Percentiles rank a stretch among this genome's conserved stretches.
phyloP scores from a whole-genome alignment of 2,888 invertebrate genomes.

The Caenorhabditis doughertyi region DNA sequence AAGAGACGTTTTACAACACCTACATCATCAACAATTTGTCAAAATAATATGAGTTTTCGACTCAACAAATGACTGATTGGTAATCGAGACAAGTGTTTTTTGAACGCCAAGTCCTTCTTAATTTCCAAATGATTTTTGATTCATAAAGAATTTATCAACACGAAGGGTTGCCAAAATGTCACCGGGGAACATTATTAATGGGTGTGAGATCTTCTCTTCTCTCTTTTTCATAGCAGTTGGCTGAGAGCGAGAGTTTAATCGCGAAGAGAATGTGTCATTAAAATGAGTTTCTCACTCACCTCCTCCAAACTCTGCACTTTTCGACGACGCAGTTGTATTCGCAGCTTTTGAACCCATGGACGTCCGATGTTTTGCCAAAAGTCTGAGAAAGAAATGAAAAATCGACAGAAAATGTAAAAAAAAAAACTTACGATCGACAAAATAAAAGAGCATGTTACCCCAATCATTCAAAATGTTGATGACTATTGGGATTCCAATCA shows the following conservation, averaged over 20 bases:
- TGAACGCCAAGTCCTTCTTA: too few species aligned
- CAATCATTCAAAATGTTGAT: constrained; percentile 95
- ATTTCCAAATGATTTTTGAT: background rate
- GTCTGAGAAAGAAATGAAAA: constrained; percentile 5
- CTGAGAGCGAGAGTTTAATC: background rate
- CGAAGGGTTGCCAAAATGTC: too few species aligned
- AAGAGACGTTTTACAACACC: constrained; percentile 2
- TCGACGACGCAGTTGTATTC: constrained; percentile 15
- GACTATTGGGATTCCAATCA: constrained; percentile 96
- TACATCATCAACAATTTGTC: constrained; percentile 23
- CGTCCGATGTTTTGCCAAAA: constrained; percentile 59
- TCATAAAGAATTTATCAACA: too few species aligned
- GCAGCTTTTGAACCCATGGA: constrained; percentile 29
- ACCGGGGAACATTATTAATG: too few species aligned
- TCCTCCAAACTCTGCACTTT: constrained; percentile 46
- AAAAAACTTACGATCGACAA: constrained; percentile 72
- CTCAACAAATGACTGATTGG: background rate
- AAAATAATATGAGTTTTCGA: constrained; percentile 1
- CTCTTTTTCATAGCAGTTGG: constrained; percentile 4
- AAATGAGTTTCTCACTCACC: constrained; percentile 22
- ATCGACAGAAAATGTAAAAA: background rate
- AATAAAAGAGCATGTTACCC: constrained; percentile 89
- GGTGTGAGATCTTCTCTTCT: too few species aligned
- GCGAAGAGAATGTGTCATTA: constrained; percentile 34
- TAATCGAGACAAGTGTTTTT: constrained; percentile 26